Percentiles rank a stretch among this genome's conserved stretches.
These are phyloP conservation scores for Gallinago solitaria DNA, from an alignment of 2,797 vertebrate species.

Conservation along the genomic window DNA sequence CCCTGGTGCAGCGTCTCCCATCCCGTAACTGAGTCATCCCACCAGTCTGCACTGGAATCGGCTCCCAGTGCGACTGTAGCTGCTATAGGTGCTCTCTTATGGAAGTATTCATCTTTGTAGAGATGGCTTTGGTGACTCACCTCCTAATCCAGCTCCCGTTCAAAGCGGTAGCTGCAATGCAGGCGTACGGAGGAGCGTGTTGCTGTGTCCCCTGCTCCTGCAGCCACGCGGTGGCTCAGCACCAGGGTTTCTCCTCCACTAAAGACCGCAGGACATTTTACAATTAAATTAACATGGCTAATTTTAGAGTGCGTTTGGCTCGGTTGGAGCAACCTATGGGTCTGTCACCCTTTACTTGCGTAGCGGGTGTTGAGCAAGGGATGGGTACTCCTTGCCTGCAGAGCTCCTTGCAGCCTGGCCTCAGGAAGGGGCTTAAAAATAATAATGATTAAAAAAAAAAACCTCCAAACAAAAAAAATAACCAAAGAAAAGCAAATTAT, in stretches of 20 bases:
- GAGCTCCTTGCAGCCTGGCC: neutral
- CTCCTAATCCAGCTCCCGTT: neutral
- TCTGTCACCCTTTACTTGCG: neutral
- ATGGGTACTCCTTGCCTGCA: neutral
- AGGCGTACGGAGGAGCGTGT: accelerated
- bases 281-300: accelerated
- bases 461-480: neutral
- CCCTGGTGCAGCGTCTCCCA: accelerated
- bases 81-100: neutral
- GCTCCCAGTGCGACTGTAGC: neutral
- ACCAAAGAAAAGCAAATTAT: neutral
- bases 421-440: neutral
- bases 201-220: neutral
- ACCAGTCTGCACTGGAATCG: neutral
- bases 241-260: neutral
- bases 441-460: neutral
- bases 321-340: accelerated
- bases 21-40: neutral
- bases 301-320: neutral
- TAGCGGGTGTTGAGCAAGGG: neutral
- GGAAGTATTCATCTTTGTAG: neutral
- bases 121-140: neutral
- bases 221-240: accelerated
- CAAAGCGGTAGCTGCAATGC: neutral
- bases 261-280: neutral